Conservation (phyloP, 2,797 vertebrate genomes). For the Pseudochromis fuscus region DNA sequence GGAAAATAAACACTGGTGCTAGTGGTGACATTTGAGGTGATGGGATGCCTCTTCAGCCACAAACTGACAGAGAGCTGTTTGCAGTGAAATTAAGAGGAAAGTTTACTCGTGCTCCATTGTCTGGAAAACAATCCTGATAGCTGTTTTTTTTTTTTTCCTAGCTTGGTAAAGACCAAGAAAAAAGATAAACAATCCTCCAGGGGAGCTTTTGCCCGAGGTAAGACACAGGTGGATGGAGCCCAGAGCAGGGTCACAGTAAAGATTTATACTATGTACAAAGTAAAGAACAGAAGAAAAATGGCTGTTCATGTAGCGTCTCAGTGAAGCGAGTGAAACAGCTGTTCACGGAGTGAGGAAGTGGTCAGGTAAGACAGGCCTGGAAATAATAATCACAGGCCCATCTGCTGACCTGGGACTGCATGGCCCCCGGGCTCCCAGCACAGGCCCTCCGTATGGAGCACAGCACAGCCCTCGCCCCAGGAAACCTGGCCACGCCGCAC, state of each 20-base stretch:
- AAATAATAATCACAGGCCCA: constrained; percentile 97
- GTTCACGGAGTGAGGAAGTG: constrained; percentile 94
- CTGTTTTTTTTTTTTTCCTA: constrained; percentile 56
- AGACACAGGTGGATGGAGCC: constrained; percentile 96
- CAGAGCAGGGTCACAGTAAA: constrained; percentile 94
- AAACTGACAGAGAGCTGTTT: constrained; percentile 24
- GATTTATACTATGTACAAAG: constrained; percentile 96
- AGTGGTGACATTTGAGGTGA: constrained; percentile 7
- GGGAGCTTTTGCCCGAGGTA: constrained; percentile 90
- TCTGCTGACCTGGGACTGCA: constrained; percentile 96
- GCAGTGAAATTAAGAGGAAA: constrained; percentile 43
- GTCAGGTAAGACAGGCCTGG: constrained; percentile 95
- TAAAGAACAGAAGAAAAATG: constrained; percentile 97
- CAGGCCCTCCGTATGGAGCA: constrained; percentile 93
- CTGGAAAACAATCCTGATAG: constrained; percentile 73
- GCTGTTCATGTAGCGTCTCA: constrained; percentile 88
- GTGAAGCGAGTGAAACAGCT: constrained; percentile 97
- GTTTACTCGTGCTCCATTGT: constrained; percentile 68
- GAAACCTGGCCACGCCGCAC: constrained; percentile 83
- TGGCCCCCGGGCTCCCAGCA: constrained; percentile 90
- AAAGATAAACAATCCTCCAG: constrained; percentile 75
- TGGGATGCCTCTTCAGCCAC: constrained; percentile 2
- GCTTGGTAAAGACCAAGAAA: constrained; percentile 59
- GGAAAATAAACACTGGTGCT: not conserved
- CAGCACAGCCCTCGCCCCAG: constrained; percentile 83